Percentiles rank a stretch among this genome's conserved stretches.
Conservation (phyloP, 2,888 invertebrate species). For the Morpho deidamia region DNA sequence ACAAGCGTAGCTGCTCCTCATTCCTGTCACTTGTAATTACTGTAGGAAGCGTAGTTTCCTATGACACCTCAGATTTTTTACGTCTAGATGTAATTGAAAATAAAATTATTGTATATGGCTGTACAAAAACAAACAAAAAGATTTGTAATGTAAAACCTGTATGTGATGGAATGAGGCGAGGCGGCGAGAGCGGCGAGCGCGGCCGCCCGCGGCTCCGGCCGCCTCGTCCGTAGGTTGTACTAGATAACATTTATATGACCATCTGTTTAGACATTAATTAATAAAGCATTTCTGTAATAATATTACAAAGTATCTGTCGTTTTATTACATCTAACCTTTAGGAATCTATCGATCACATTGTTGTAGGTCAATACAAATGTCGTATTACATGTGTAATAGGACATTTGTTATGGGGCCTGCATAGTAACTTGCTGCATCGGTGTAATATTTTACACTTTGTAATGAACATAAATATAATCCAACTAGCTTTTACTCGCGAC, state of each 20-base stretch:
- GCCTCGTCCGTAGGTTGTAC: slow-evolving; percentile 71
- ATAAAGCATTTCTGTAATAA: slow-evolving; percentile 84
- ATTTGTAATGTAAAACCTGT: slow-evolving; percentile 72
- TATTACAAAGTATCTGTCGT: slow-evolving; percentile 68
- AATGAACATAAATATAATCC: too few relatives aligned
- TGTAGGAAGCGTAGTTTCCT: slow-evolving; percentile 78
- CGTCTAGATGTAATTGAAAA: slow-evolving; percentile 78
- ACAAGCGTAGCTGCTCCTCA: slow-evolving; percentile 74
- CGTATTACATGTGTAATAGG: too few relatives aligned
- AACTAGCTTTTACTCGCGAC: too few relatives aligned
- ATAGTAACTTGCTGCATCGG: too few relatives aligned
- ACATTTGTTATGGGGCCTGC: too few relatives aligned
- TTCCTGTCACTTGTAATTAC: slow-evolving; percentile 76
- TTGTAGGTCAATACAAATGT: too few relatives aligned
- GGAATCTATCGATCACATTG: too few relatives aligned
- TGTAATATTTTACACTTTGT: too few relatives aligned
- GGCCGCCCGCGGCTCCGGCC: slow-evolving; percentile 54
- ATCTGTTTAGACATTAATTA: slow-evolving; percentile 82
- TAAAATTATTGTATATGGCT: slow-evolving; percentile 80
- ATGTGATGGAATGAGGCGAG: slow-evolving; percentile 68
- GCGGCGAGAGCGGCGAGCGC: slow-evolving; percentile 56
- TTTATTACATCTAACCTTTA: slow-evolving; percentile 38
- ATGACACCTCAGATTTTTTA: slow-evolving; percentile 76
- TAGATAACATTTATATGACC: slow-evolving; percentile 79
- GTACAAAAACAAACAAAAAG: slow-evolving; percentile 75